These are phyloP conservation scores for Asobara japonica DNA, from an alignment of 1,140 invertebrate genomes.

Conservation along the genomic window DNA sequence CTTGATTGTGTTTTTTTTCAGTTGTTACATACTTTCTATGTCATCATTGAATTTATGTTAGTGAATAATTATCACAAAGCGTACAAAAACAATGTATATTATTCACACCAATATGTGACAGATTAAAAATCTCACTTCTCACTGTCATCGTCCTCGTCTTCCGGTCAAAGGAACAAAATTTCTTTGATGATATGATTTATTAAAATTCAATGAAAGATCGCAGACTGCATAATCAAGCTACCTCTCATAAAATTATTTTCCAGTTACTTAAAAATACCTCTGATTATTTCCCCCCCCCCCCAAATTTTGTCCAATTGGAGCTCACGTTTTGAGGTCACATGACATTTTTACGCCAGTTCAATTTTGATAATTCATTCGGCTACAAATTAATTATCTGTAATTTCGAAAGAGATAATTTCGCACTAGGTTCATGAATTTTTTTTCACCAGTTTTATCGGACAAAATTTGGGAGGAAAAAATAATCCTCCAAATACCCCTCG, in stretches of 20 bases:
- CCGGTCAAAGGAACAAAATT: conserved; percentile 16
- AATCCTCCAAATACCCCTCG: too few relatives aligned
- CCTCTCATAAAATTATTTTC: conserved; percentile 35
- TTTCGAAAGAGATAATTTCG: too few relatives aligned
- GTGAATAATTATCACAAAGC: conserved; percentile 6
- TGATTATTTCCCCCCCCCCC: too few relatives aligned
- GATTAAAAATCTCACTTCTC: not conserved
- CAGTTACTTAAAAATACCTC: conserved; percentile 37
- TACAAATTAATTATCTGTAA: too few relatives aligned
- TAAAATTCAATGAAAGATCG: conserved; percentile 9
- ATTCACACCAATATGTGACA: not conserved
- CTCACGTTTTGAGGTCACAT: too few relatives aligned
- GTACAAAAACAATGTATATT: not conserved
- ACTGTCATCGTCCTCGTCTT: conserved; percentile 34
- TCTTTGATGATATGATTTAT: not conserved
- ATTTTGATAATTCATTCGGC: too few relatives aligned
- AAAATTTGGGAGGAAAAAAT: too few relatives aligned
- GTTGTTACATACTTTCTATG: conserved; percentile 32
- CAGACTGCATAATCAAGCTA: conserved; percentile 56
- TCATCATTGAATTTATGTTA: conserved; percentile 19
- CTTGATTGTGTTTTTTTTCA: conserved; percentile 53
- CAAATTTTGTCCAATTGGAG: too few relatives aligned
- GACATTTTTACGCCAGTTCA: too few relatives aligned
- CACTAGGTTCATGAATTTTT: too few relatives aligned
- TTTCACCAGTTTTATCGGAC: too few relatives aligned